phyloP scores from a whole-genome alignment of 2,888 invertebrate species.

The Lasioglossum villosulum region DNA sequence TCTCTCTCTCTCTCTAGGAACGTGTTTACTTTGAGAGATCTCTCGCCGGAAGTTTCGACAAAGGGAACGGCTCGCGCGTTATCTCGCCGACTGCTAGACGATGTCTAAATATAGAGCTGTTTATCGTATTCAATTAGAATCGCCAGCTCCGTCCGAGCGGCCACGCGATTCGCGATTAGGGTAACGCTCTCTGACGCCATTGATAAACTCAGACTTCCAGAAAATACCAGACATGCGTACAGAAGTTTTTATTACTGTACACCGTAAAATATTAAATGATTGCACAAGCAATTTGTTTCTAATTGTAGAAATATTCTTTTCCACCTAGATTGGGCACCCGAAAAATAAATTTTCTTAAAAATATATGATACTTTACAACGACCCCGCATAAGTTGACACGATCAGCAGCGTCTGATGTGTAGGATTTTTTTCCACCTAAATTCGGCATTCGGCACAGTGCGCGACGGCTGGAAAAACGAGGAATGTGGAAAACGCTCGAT shows the following conservation, averaged over 20 bases:
- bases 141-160: not conserved
- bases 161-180: not conserved
- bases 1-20: not conserved
- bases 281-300: no score
- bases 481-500: not conserved
- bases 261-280: no score
- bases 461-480: not conserved
- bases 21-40: conserved; percentile 29
- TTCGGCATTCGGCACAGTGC: no score
- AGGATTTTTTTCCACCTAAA: no score
- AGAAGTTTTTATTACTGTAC: no score
- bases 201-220: not conserved
- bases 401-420: no score
- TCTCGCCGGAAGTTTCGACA: conserved; percentile 42
- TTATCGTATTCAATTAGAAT: conserved; percentile 49
- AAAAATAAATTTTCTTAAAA: no score
- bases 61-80: conserved; percentile 25
- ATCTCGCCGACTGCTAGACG: conserved; percentile 21
- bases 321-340: no score
- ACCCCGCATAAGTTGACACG: no score
- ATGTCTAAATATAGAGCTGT: conserved; percentile 43
- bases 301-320: no score
- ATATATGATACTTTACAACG: no score
- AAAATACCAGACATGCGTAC: not conserved
- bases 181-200: not conserved